Evolutionary conservation across 2,113 vertebrate genomes (phyloP), one percentile per base, ranked within the genome.

Genomic region (Catharus bicknelli): DNA sequence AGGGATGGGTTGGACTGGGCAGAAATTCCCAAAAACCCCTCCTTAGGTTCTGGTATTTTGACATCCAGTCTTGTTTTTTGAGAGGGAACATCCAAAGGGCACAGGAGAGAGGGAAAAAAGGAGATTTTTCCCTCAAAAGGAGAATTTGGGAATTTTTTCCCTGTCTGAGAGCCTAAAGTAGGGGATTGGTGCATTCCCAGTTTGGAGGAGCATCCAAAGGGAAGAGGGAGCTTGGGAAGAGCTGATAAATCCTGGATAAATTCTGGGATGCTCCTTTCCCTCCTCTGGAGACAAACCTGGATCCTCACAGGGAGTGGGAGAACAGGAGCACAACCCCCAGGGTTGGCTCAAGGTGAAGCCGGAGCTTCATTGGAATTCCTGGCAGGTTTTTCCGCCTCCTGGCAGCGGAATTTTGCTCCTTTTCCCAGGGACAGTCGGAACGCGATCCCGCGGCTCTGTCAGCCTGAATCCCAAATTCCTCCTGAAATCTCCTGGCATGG

Each of bases 341-440:
- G 17, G 18, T 19, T 10, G 70, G 68, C 27, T 29, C 67, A 43
- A 67, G 70, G 62, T 80, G 67, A 87, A 42, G 34, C 59, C 68
- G 48, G 69, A 61, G 73, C 26, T 50, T 92, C 48, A 34, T 73
- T 58, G 27, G 32, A 58, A 42, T 86, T 68, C 80, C 83, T 87
- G 83, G 87, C 94, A 91, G 85, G 1, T 61, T 96, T 96, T 87
- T 50, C 82, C 7, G 51, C 72, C 47, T 88, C 63, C 87, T 91
- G 79, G 58, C 47, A 86, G 73, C 4, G 42, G 51, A 59, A 55
- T 69, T 78, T 42, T 51, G 47, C 51, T 83, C 32, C 1, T 53
- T 45, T 95, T 90, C 68, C 69, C 86, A 9, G 74, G 59, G 83
- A 73, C 26, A 10, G 61, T 20, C 16, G 9, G 69, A 23, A 48